Evolutionary conservation across 2,113 vertebrate species (phyloP).

Genomic region (Syrmaticus mikado): DNA sequence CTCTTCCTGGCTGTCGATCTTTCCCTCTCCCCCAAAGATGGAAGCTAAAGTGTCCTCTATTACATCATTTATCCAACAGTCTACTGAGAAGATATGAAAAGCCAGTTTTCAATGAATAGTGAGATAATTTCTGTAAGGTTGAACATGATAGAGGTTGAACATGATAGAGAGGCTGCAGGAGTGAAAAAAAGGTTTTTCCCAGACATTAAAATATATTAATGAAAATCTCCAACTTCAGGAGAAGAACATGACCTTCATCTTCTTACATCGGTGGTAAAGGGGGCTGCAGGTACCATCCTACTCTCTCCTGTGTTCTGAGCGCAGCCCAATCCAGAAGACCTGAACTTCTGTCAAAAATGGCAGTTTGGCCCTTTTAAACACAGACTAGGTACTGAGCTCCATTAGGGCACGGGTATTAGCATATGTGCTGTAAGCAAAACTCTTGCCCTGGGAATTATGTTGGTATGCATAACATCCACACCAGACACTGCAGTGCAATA

Average conservation of each 20-base stretch:
- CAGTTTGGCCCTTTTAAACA: neutral
- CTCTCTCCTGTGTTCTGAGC: neutral
- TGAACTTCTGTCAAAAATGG: neutral
- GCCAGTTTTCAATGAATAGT: neutral
- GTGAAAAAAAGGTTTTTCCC: neutral
- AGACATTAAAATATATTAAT: neutral
- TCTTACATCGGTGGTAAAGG: neutral
- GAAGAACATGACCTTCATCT: neutral
- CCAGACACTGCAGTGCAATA: fast-evolving
- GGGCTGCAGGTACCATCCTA: neutral
- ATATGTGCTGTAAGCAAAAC: neutral
- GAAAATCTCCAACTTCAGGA: neutral
- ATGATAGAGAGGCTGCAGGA: neutral
- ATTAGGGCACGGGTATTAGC: neutral
- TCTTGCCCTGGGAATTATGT: neutral
- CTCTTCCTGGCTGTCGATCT: neutral
- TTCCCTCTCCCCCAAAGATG: neutral
- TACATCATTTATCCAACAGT: neutral
- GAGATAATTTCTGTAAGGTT: neutral
- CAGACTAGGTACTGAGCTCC: neutral
- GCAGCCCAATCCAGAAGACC: neutral
- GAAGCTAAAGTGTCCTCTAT: neutral
- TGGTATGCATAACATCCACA: neutral
- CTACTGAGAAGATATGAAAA: neutral
- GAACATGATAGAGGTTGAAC: neutral